Conservation (phyloP, 2,113 vertebrate species). For the Periophthalmus modestus region DNA sequence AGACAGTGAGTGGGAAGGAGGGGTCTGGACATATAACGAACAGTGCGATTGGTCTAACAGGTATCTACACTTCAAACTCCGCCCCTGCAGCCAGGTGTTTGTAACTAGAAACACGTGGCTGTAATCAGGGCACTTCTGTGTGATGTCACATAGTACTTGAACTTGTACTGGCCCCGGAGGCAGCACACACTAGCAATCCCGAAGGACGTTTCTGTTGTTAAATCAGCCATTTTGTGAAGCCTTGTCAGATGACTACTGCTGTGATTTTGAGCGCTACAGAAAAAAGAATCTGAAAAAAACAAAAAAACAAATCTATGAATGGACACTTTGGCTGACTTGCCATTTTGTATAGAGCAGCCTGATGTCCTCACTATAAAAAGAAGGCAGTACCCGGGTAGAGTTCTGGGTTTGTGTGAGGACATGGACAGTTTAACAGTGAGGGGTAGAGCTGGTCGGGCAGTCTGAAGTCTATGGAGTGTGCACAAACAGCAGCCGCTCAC, state of each 20-base stretch:
- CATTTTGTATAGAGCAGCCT: background rate
- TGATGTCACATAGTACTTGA: no score
- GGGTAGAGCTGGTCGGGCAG: background rate
- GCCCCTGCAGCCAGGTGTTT: no score
- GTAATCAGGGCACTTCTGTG: no score
- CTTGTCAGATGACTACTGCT: background rate
- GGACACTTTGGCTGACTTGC: no score
- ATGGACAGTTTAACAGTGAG: background rate
- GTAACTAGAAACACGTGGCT: no score
- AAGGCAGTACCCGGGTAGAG: background rate
- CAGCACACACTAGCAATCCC: no score
- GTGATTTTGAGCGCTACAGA: background rate
- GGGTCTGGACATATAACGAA: no score
- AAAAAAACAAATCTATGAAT: no score
- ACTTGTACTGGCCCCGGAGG: no score
- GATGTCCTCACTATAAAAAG: background rate
- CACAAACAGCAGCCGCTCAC: background rate
- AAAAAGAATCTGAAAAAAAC: background rate
- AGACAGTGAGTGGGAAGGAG: no score
- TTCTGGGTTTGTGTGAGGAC: background rate
- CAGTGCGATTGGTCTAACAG: no score
- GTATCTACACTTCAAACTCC: no score
- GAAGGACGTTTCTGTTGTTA: background rate
- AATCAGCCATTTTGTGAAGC: background rate
- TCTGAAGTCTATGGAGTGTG: slow-evolving; percentile 4